Conservation (phyloP, 2,888 invertebrate species). For the Tipula unca region DNA sequence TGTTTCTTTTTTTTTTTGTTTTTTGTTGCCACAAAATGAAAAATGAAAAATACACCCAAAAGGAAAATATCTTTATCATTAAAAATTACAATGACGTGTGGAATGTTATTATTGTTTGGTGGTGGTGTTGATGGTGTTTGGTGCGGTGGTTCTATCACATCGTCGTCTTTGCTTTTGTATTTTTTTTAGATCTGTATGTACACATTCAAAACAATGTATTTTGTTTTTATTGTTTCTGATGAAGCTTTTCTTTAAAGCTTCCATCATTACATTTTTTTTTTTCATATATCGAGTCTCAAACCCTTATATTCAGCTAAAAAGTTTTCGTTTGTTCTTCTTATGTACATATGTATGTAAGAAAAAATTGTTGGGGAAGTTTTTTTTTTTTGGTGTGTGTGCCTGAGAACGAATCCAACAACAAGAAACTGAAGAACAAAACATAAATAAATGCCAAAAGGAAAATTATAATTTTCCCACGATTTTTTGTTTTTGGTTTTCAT, state of each 20-base stretch:
- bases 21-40: not conserved
- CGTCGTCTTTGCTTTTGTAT: not conserved
- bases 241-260: not conserved
- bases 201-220: not conserved
- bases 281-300: not conserved
- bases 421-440: not conserved
- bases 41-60: conserved; percentile 4
- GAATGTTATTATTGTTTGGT: not conserved
- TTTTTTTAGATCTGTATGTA: not conserved
- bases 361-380: not conserved
- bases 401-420: not conserved
- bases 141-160: not conserved
- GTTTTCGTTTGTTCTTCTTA: not conserved
- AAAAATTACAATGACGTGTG: conserved; percentile 8
- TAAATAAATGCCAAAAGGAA: not conserved
- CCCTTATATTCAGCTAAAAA: not conserved
- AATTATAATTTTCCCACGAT: not conserved
- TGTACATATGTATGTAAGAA: not conserved
- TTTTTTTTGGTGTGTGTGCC: not conserved
- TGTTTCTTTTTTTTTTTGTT: not conserved
- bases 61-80: conserved; percentile 8
- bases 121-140: not conserved
- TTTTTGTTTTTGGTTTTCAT: not conserved
- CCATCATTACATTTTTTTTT: not conserved
- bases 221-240: not conserved